phyloP scores from a whole-genome alignment of 2,113 vertebrate genomes.

The Megaptera novaeangliae region DNA sequence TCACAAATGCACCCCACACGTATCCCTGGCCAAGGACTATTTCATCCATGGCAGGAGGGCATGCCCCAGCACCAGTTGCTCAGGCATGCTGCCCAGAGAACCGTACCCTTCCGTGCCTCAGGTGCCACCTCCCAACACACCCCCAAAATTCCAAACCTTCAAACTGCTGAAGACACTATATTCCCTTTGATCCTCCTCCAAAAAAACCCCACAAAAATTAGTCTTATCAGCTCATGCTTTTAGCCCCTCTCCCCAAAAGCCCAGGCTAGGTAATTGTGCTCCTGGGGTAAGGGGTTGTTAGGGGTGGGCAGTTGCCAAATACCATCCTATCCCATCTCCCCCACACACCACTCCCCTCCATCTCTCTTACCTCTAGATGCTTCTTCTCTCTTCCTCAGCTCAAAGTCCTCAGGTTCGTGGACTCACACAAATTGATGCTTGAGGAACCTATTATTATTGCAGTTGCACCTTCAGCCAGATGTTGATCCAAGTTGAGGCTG shows the following conservation, averaged over 20 bases:
- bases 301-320: fast-evolving
- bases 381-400: neutral
- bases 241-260: neutral
- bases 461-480: neutral
- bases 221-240: neutral
- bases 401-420: neutral
- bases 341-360: neutral
- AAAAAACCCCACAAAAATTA: neutral
- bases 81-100: neutral
- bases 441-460: neutral
- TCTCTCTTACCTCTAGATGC: neutral
- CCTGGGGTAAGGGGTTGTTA: neutral
- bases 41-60: neutral
- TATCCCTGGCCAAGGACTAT: neutral
- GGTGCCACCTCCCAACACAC: neutral
- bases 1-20: neutral
- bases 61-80: neutral
- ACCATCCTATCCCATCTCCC: too few relatives aligned
- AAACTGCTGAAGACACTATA: neutral
- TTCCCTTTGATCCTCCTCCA: neutral
- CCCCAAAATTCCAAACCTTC: neutral
- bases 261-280: neutral
- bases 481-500: neutral
- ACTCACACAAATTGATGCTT: neutral
- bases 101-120: neutral